Evolutionary conservation across 2,888 invertebrate species (phyloP), one percentile per base, ranked within the genome.

Genomic region (Camponotus fellah): DNA sequence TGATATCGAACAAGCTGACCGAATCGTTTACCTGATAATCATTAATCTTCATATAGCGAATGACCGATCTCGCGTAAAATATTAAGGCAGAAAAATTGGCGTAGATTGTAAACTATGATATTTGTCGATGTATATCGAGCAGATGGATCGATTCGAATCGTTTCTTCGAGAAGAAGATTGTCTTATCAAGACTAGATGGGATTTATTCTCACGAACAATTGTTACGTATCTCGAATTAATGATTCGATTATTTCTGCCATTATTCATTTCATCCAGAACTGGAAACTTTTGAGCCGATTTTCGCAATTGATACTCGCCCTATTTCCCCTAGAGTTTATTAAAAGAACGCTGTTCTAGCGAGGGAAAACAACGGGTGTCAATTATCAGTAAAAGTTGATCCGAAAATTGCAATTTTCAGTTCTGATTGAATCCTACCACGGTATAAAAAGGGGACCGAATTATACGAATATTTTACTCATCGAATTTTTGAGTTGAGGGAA

Each of bases 401-500:
- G 53, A 53, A 53, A 53, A 53, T 53, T 53, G 53, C 49, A 53
- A n/a, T 53, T 53, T n/a, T 53, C 53, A 53, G n/a, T n/a, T 53
- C n/a, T 53, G 53, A 53, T 53, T 53, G n/a, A 53, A 21, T 65
- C 46, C 66, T 66, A 64, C n/a, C 34, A 46, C 49, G 49, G 21
- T 46, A 2, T 49, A 34, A 26, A 62, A 64, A 75, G 64, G 75
- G 75, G 75, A 76, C 75, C 75, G 75, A 76, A 76, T 34, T 49
- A 76, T 46, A 66, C 21, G 49, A 76, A 76, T 66, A 76, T 76
- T 76, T 76, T 66, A 76, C 68, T 76, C 37, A 46, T 76, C 68
- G 68, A 76, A 66, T 76, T 76, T 76, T 62, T 40, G 74, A 26
- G 26, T 74, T 66, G 75, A 76, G 68, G 75, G 46, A 76, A 76